Base-by-base conservation (phyloP, 2,113 vertebrate genomes). In the Trematocara zebra region DNA sequence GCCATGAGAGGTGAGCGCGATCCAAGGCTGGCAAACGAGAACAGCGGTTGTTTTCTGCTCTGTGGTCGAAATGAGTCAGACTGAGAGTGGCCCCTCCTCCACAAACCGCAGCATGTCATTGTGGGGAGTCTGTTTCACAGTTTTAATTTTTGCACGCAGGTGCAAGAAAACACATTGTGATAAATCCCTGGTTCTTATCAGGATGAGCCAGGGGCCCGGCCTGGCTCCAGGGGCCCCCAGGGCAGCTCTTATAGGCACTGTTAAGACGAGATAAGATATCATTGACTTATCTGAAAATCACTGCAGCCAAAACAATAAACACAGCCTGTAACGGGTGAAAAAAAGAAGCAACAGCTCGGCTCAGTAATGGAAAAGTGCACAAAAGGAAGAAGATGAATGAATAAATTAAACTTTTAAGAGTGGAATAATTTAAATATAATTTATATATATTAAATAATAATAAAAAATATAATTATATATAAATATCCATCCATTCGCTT, bases 1-100 rank as follows among this genome's bases (percentile, higher is more conserved):
- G 97, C 96, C 91, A 99, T 99, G 98, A 96, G 98, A 97, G 97
- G 98, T 98, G 96, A 97, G 97, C 97, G 37, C 53, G 4, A 35
- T 26, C 28, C 35, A 5, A 57, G 33, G 4, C 10, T 56, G 67
- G 20, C 12, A 26, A 44, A 44, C 7, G 5, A 17, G 20, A 72
- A 0, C 67, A 11, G 59, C 59, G 10, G 59, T n/a, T 37, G 40
- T 74, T 28, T 42, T 47, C 67, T 18, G 8, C 20, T 7, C 40
- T 28, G 40, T 1, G 67, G 40, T 74, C 37, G 11, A 10, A 47
- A 26, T 10, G 23, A 47, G 8, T 28, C 40, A 5, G 23, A 44
- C 1, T 26, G 12, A 69, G 17, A 26, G 37, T 14, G 2, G 7
- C n/a, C 61, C 4, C n/a, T 42, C 20, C 12, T 8, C 64, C 64